Conservation (phyloP, 2,797 vertebrate genomes). For the Cuniculus paca region DNA sequence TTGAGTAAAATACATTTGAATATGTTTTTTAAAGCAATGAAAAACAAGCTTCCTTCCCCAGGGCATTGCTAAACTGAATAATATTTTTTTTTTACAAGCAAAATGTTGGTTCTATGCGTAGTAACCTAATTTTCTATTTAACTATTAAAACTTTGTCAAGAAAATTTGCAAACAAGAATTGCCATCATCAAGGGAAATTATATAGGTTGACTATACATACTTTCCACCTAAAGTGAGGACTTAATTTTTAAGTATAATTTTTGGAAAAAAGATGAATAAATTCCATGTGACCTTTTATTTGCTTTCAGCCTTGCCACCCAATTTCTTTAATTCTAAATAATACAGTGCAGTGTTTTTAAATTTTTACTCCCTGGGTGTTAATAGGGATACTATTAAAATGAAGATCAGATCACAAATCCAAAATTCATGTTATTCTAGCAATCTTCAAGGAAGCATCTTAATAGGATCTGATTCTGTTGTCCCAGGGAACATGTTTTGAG, state of each 20-base stretch:
- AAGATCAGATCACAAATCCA: neutral
- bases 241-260: neutral
- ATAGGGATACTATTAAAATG: neutral
- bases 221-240: neutral
- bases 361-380: neutral
- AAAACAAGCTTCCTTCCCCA: slow-evolving; percentile 18
- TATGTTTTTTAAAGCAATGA: slow-evolving; percentile 56
- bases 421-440: slow-evolving; percentile 7
- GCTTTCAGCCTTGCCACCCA: neutral
- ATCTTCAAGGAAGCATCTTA: neutral
- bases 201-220: neutral
- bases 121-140: slow-evolving; percentile 60
- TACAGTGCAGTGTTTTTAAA: neutral
- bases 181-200: neutral
- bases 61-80: slow-evolving; percentile 6
- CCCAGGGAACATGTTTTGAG: neutral
- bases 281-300: neutral
- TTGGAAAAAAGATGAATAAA: neutral
- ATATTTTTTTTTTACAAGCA: slow-evolving; percentile 59
- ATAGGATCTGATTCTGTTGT: neutral
- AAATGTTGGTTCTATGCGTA: neutral
- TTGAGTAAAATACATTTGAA: slow-evolving; percentile 62
- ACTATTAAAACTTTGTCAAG: slow-evolving; percentile 25
- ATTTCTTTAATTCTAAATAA: neutral
- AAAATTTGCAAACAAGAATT: slow-evolving; percentile 43